A percentile compares a stretch with the other conserved stretches of the same genome.
Conservation (phyloP, 2,797 vertebrate species). For the Parauchenoglanis ngamensis region DNA sequence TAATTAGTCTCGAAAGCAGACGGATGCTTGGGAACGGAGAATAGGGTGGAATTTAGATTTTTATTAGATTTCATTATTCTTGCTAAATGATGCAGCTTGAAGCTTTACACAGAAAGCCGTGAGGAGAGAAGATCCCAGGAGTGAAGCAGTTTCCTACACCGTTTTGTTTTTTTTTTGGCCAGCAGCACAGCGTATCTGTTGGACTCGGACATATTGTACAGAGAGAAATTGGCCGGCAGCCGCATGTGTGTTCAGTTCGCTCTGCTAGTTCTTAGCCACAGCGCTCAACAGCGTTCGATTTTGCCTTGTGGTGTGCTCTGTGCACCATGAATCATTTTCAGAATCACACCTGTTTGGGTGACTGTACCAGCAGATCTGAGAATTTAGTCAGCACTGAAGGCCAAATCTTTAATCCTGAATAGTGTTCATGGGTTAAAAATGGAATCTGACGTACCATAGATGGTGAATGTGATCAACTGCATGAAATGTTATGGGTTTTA, state of each 20-base stretch:
- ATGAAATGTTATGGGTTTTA: neutral
- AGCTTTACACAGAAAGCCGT: conserved; percentile 2
- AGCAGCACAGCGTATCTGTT: conserved; percentile 23
- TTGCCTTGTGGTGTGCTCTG: conserved; percentile 30
- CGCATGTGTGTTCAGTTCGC: conserved; percentile 29
- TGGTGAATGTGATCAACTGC: neutral
- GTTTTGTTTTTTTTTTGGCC: conserved; percentile 17
- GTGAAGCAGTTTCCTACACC: conserved; percentile 10
- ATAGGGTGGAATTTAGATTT: neutral
- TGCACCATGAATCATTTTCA: conserved; percentile 42
- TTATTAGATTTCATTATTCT: conserved; percentile 10
- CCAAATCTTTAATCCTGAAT: neutral
- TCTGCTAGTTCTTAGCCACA: conserved; percentile 20
- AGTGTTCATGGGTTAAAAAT: neutral
- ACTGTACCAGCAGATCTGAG: conserved; percentile 16
- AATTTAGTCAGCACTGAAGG: neutral
- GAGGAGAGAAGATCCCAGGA: conserved; percentile 31
- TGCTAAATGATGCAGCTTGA: conserved; percentile 20
- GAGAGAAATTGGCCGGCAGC: conserved; percentile 38
- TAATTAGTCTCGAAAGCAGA: conserved; percentile 39
- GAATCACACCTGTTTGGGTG: conserved; percentile 36
- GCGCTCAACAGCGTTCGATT: conserved; percentile 18
- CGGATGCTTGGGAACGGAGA: neutral
- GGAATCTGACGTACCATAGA: neutral
- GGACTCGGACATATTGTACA: conserved; percentile 36